Evolutionary conservation across 92 coral and sea anemone genomes (phyloP).

Genomic region (Zoanthus sansibaricus): DNA sequence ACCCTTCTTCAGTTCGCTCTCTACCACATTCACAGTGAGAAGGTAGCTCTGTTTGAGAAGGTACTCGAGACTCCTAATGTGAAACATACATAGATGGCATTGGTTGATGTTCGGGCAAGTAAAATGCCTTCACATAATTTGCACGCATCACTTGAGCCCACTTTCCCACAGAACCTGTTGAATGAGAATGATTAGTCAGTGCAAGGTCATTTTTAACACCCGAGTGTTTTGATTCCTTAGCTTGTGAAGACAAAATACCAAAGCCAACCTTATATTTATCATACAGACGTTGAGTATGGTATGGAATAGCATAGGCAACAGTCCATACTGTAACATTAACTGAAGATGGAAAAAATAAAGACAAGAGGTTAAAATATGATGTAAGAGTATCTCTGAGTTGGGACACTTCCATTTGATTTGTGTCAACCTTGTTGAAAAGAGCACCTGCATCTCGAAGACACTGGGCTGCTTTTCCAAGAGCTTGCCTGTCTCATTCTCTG

Average conservation of each 20-base stretch:
- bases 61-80: conserved; percentile 13
- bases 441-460: conserved; percentile 68
- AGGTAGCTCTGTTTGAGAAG: not conserved
- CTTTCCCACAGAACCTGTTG: conserved; percentile 53
- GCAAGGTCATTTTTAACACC: conserved; percentile 61
- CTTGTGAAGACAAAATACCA: conserved; percentile 64
- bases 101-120: conserved; percentile 66
- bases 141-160: conserved; percentile 74
- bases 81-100: conserved; percentile 46
- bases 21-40: conserved; percentile 13
- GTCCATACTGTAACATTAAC: conserved; percentile 71
- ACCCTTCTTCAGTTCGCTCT: not conserved
- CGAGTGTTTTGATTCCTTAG: conserved; percentile 70
- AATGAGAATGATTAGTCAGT: conserved; percentile 50
- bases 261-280: conserved; percentile 59
- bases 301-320: conserved; percentile 66
- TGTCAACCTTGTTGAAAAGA: conserved; percentile 63
- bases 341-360: conserved; percentile 42
- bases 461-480: conserved; percentile 60
- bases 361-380: conserved; percentile 55
- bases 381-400: conserved; percentile 43
- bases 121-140: conserved; percentile 71
- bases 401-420: conserved; percentile 36
- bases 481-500: conserved; percentile 54
- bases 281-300: conserved; percentile 62